Conservation (phyloP, 2,113 vertebrate genomes). For the Mystacornis crossleyi region DNA sequence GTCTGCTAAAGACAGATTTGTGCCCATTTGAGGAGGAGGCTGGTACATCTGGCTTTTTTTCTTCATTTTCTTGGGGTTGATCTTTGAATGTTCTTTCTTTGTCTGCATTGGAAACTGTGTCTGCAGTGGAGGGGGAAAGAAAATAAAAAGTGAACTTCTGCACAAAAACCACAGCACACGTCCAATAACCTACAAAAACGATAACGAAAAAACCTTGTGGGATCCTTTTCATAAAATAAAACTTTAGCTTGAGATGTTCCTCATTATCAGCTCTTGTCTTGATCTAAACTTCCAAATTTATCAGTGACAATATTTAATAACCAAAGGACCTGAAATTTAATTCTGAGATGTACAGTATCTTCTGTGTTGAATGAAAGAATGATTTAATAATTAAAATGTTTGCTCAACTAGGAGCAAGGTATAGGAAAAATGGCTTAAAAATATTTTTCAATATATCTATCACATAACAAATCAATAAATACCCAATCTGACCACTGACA, state of each 20-base stretch:
- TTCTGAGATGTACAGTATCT: background rate
- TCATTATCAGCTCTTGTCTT: background rate
- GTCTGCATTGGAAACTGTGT: background rate
- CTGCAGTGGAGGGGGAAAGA: background rate
- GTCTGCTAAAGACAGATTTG: conserved; percentile 63
- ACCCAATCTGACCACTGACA: background rate
- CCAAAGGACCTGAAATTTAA: background rate
- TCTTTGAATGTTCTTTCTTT: conserved; percentile 54
- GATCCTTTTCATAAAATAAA: background rate
- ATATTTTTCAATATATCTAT: background rate
- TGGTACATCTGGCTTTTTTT: conserved; percentile 62
- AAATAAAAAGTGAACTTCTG: background rate
- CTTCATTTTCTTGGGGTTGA: background rate
- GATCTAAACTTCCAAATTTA: background rate
- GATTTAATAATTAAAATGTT: background rate
- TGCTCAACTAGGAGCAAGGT: background rate
- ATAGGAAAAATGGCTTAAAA: background rate
- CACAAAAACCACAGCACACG: background rate
- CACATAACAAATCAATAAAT: background rate
- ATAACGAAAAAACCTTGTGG: background rate
- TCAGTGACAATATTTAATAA: background rate
- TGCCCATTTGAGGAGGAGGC: conserved; percentile 67
- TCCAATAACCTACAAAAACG: background rate
- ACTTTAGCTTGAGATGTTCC: background rate
- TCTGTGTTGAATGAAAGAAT: background rate